Percentiles rank a stretch among this genome's conserved stretches.
phyloP scores from a whole-genome alignment of 2,113 vertebrate species.

The Rhadina sibilatrix region DNA sequence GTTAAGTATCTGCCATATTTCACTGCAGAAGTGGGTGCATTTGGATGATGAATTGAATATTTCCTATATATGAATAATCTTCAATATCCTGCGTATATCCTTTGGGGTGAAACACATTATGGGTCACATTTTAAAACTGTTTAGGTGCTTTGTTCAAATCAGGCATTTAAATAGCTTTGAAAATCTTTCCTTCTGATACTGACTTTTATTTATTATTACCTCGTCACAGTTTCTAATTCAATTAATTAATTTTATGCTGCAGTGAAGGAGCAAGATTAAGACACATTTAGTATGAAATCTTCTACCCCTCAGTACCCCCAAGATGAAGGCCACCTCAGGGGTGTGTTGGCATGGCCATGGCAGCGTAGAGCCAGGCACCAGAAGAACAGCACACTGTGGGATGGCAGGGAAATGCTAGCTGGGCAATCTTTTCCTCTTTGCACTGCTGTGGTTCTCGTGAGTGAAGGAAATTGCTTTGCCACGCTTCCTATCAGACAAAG shows the following conservation, averaged over 20 bases:
- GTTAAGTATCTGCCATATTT: slow-evolving; percentile 33
- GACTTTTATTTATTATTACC: slow-evolving; percentile 16
- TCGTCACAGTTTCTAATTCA: not conserved
- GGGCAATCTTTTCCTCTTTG: not conserved
- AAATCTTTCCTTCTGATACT: not conserved
- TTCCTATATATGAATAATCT: slow-evolving; percentile 41
- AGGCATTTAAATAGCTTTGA: not conserved
- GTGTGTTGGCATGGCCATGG: not conserved
- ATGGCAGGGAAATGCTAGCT: not conserved
- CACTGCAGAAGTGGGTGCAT: slow-evolving; percentile 51
- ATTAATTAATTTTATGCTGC: not conserved
- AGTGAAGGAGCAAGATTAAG: not conserved
- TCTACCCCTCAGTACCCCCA: not conserved
- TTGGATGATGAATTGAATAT: slow-evolving; percentile 50
- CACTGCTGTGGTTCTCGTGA: not conserved
- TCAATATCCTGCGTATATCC: slow-evolving; percentile 42
- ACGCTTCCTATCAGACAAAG: not conserved
- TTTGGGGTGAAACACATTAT: slow-evolving; percentile 35
- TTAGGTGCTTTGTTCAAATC: not conserved
- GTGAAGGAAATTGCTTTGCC: not conserved
- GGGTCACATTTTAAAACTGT: slow-evolving; percentile 23
- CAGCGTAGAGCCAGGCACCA: not conserved
- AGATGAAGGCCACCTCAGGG: not conserved
- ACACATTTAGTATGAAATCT: not conserved
- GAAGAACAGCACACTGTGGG: not conserved